Conservation (phyloP, 2,113 vertebrate genomes). For the Drymodes brunneopygia region DNA sequence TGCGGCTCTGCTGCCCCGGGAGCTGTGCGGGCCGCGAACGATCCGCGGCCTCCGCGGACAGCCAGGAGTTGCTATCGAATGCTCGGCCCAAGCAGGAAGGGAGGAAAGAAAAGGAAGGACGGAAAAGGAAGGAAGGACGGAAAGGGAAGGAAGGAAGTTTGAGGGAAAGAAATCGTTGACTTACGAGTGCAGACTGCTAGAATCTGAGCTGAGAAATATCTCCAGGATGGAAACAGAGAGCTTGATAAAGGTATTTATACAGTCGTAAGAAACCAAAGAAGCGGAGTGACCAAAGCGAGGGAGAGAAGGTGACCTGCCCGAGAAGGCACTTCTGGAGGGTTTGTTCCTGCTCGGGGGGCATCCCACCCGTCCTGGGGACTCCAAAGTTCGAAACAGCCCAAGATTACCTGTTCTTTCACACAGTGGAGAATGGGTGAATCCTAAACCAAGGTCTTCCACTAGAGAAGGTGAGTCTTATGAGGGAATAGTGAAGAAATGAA, state of each 20-base stretch:
- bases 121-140: not conserved
- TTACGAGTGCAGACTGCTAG: not conserved
- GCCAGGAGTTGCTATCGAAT: fast-evolving
- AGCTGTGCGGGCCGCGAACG: not conserved
- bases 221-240: not conserved
- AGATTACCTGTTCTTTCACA: not conserved
- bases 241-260: not conserved
- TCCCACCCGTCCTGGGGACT: no score
- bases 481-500: not conserved
- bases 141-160: not conserved
- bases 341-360: not conserved
- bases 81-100: not conserved
- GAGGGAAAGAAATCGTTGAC: not conserved
- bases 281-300: not conserved
- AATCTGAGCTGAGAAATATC: not conserved
- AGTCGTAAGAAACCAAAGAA: not conserved
- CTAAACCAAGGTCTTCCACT: not conserved
- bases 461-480: not conserved
- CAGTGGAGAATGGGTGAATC: not conserved
- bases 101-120: not conserved
- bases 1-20: not conserved
- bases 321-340: not conserved
- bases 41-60: not conserved
- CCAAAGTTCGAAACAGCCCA: not conserved
- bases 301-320: fast-evolving